phyloP scores from a whole-genome alignment of 2,113 vertebrate species.

The Pachycephala philippinensis region DNA sequence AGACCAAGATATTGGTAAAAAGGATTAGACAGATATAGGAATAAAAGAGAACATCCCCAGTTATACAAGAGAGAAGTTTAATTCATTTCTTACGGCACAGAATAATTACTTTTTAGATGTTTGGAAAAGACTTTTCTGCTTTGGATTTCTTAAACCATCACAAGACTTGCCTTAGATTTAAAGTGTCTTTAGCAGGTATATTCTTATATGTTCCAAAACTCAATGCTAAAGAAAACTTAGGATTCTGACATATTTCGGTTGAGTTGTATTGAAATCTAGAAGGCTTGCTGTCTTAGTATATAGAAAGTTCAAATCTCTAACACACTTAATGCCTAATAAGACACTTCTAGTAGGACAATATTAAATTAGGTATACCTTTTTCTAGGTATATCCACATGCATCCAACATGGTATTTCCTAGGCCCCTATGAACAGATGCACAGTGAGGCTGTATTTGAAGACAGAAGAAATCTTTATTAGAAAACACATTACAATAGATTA shows the following conservation, averaged over 20 bases:
- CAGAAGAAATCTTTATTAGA: background rate
- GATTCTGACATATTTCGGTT: background rate
- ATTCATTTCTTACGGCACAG: background rate
- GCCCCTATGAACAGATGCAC: background rate
- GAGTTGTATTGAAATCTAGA: background rate
- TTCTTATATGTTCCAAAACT: background rate
- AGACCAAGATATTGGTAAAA: slow-evolving; percentile 27
- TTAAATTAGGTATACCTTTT: background rate
- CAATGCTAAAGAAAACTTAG: background rate
- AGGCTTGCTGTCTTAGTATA: background rate
- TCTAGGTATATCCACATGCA: background rate
- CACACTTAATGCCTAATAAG: background rate
- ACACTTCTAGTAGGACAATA: background rate
- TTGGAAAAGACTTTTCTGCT: background rate
- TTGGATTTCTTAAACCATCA: background rate
- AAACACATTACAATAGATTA: background rate
- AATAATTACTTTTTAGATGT: slow-evolving; percentile 25
- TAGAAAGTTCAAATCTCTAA: background rate
- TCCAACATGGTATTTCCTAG: background rate
- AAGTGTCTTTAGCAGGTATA: background rate
- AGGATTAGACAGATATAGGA: slow-evolving; percentile 27
- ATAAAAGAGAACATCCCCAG: slow-evolving; percentile 13
- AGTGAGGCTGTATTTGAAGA: background rate
- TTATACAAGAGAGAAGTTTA: slow-evolving; percentile 32
- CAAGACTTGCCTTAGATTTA: background rate